These are phyloP conservation scores for Pempheris klunzingeri DNA, from an alignment of 2,797 vertebrate species.

Conservation along the genomic window DNA sequence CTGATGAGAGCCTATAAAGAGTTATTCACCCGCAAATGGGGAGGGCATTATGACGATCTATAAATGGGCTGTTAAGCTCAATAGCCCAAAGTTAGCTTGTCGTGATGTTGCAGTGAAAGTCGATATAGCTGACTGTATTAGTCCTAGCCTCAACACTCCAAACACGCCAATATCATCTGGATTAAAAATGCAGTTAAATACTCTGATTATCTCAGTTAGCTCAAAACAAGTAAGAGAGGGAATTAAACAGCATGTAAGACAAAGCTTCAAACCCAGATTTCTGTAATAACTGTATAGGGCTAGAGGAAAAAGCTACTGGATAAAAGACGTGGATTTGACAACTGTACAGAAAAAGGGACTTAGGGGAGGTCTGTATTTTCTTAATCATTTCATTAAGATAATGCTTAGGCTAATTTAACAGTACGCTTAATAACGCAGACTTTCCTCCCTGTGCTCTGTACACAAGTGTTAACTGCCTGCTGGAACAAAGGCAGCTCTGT, in stretches of 20 bases:
- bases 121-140: conserved; percentile 54
- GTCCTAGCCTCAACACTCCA: conserved; percentile 55
- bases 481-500: conserved; percentile 79
- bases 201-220: conserved; percentile 72
- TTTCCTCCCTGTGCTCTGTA: conserved; percentile 69
- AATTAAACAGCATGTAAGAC: conserved; percentile 45
- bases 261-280: conserved; percentile 47
- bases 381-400: conserved; percentile 77
- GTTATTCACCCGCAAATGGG: conserved; percentile 84
- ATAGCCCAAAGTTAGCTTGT: conserved; percentile 85
- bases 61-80: conserved; percentile 86
- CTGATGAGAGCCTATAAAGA: conserved; percentile 78
- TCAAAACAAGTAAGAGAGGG: conserved; percentile 31
- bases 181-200: conserved; percentile 56
- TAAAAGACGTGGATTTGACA: conserved; percentile 61
- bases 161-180: conserved; percentile 49
- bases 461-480: conserved; percentile 75
- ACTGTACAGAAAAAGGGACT: conserved; percentile 51
- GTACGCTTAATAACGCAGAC: conserved; percentile 72
- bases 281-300: conserved; percentile 42
- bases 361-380: conserved; percentile 67
- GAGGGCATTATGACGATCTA: conserved; percentile 81
- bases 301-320: conserved; percentile 44
- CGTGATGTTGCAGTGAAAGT: conserved; percentile 43
- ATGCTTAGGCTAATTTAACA: conserved; percentile 76